phyloP scores from a whole-genome alignment of 1,140 invertebrate species.

The Nasonia vitripennis region DNA sequence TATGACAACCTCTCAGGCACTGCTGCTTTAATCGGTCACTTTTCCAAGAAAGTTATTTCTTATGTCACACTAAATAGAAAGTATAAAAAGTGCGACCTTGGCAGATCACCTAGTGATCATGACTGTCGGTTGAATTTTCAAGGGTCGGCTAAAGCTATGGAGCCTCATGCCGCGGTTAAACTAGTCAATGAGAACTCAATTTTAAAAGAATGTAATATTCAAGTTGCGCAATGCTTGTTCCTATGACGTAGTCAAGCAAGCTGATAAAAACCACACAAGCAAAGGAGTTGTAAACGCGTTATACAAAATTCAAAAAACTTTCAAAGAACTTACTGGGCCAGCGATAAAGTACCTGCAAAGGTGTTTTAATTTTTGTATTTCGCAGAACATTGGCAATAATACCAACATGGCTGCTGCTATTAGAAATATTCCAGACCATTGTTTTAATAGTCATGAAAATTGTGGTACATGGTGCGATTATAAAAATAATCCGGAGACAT shows the following conservation, averaged over 20 bases:
- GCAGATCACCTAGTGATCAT: conserved; percentile 28
- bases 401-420: conserved; percentile 49
- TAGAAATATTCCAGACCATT: conserved; percentile 52
- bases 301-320: conserved; percentile 46
- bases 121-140: conserved; percentile 40
- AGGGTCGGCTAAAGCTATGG: conserved; percentile 41
- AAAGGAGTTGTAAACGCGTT: conserved; percentile 34
- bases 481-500: conserved; percentile 37
- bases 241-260: conserved; percentile 41
- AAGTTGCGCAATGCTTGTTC: conserved; percentile 18
- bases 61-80: conserved; percentile 34
- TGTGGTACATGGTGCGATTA: conserved; percentile 55
- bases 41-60: conserved; percentile 43
- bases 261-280: conserved; percentile 40
- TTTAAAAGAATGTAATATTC: conserved; percentile 21
- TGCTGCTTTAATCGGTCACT: conserved; percentile 35
- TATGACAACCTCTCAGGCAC: conserved; percentile 43
- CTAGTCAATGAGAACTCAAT: conserved; percentile 37
- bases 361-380: conserved; percentile 41
- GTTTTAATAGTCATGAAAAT: conserved; percentile 50
- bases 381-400: conserved; percentile 43
- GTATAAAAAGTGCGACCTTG: conserved; percentile 37
- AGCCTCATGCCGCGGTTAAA: conserved; percentile 26
- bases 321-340: conserved; percentile 36
- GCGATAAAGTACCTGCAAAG: conserved; percentile 37